Conservation (phyloP, 92 coral and sea anemone species). For the Isaurus tuberculatus region DNA sequence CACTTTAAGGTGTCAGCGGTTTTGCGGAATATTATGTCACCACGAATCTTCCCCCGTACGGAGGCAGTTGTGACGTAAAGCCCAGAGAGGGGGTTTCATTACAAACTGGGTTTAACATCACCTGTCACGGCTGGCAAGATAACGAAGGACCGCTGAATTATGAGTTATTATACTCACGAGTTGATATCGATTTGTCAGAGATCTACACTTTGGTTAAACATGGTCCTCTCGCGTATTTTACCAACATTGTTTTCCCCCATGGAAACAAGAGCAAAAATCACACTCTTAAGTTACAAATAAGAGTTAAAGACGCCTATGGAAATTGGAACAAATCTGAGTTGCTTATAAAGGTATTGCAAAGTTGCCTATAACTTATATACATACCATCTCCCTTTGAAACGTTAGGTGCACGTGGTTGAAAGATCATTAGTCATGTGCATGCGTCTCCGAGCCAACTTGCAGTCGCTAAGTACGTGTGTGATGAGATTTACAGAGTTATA, state of each 20-base stretch:
- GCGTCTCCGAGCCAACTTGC: no score
- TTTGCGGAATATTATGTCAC: constrained; percentile 63
- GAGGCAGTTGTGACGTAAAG: constrained; percentile 75
- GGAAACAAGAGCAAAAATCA: constrained; percentile 59
- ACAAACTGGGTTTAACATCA: constrained; percentile 67
- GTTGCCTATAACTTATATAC: no score
- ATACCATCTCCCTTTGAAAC: background rate
- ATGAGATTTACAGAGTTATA: no score
- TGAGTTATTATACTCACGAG: constrained; percentile 61
- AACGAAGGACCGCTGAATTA: constrained; percentile 82
- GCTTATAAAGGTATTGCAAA: constrained; percentile 58
- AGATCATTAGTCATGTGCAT: no score
- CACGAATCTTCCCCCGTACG: constrained; percentile 79
- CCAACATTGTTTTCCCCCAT: constrained; percentile 67
- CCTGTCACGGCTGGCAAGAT: constrained; percentile 80
- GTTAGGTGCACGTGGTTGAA: background rate
- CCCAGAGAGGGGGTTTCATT: constrained; percentile 72
- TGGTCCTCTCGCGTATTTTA: constrained; percentile 67
- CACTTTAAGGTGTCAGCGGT: constrained; percentile 67
- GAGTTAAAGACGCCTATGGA: constrained; percentile 80
- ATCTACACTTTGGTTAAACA: constrained; percentile 60
- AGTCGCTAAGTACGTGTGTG: no score
- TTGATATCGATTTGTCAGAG: constrained; percentile 31
- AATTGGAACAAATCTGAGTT: constrained; percentile 55
- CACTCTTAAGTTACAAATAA: constrained; percentile 43